Percentiles rank a stretch among this genome's conserved stretches.
These are phyloP conservation scores for Drosophila mimetica DNA, from an alignment of 2,888 invertebrate genomes.

Conservation along the genomic window DNA sequence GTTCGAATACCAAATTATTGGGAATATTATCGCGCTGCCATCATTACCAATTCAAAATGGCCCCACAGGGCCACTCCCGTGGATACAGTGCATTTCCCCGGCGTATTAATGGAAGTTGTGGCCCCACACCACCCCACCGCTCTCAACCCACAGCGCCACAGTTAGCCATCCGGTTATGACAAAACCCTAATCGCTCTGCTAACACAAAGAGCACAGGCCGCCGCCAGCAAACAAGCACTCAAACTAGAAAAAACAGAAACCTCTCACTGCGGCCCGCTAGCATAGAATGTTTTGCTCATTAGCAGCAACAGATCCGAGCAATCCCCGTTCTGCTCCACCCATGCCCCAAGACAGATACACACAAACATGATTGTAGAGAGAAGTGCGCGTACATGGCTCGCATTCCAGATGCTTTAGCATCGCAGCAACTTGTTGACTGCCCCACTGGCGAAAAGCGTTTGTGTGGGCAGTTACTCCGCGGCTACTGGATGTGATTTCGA, in stretches of 20 bases:
- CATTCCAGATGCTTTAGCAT: conserved; percentile 38
- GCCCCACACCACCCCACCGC: neutral
- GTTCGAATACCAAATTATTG: conserved; percentile 12
- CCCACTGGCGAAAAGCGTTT: conserved; percentile 20
- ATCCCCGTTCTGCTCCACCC: conserved; percentile 11
- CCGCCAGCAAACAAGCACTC: conserved; percentile 1
- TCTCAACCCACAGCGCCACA: neutral
- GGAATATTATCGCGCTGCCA: conserved; percentile 11
- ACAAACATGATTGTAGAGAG: neutral
- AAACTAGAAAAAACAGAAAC: conserved; percentile 13
- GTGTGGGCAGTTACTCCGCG: conserved; percentile 1
- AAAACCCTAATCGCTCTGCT: conserved; percentile 34
- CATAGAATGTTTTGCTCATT: conserved; percentile 35
- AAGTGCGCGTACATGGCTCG: conserved; percentile 28
- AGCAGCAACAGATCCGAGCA: conserved; percentile 14
- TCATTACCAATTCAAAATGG: conserved; percentile 28
- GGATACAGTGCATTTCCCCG: neutral
- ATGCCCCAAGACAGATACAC: conserved; percentile 13
- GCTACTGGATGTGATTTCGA: conserved; percentile 3
- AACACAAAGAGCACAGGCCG: conserved; percentile 17
- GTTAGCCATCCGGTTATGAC: conserved; percentile 4
- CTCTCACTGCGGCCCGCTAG: neutral
- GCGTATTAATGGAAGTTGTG: neutral
- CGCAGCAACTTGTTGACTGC: conserved; percentile 52
- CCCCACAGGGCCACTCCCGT: conserved; percentile 4